These are phyloP conservation scores for Geotrypetes seraphini DNA, from an alignment of 2,797 vertebrate species.

Conservation along the genomic window DNA sequence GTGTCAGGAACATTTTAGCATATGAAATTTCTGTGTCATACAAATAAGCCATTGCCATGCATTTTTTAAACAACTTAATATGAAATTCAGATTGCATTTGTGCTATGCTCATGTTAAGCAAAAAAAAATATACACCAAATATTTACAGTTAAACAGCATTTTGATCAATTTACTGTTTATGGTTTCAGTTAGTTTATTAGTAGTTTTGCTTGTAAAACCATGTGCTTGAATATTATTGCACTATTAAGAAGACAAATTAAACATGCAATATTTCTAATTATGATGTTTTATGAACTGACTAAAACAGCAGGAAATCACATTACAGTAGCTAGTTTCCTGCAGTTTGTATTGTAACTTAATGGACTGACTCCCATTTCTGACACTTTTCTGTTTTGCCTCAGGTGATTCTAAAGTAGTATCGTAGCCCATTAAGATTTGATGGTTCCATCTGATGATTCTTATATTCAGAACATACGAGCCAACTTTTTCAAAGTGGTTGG, in stretches of 20 bases:
- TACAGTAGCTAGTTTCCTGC: conserved; percentile 36
- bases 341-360: conserved; percentile 46
- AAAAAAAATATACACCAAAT: too few species aligned
- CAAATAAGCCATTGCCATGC: too few species aligned
- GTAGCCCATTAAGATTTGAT: background rate
- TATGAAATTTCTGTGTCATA: too few species aligned
- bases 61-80: too few species aligned
- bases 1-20: too few species aligned
- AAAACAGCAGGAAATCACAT: conserved; percentile 47
- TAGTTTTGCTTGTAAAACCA: conserved; percentile 6
- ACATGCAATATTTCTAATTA: conserved; percentile 42
- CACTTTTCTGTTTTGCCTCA: conserved; percentile 19
- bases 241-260: conserved; percentile 12
- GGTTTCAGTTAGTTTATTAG: background rate
- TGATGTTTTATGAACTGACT: conserved; percentile 33
- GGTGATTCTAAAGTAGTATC: conserved; percentile 18
- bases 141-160: background rate
- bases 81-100: too few species aligned
- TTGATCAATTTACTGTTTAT: background rate
- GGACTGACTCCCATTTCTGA: conserved; percentile 24
- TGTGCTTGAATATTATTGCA: conserved; percentile 6
- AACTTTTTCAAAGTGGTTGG: too few species aligned
- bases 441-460: background rate
- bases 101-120: too few species aligned
- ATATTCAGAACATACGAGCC: too few species aligned